Evolutionary conservation across 2,888 invertebrate species (phyloP), one percentile per base, ranked within the genome.

Genomic region (Hyposoter dolosus): DNA sequence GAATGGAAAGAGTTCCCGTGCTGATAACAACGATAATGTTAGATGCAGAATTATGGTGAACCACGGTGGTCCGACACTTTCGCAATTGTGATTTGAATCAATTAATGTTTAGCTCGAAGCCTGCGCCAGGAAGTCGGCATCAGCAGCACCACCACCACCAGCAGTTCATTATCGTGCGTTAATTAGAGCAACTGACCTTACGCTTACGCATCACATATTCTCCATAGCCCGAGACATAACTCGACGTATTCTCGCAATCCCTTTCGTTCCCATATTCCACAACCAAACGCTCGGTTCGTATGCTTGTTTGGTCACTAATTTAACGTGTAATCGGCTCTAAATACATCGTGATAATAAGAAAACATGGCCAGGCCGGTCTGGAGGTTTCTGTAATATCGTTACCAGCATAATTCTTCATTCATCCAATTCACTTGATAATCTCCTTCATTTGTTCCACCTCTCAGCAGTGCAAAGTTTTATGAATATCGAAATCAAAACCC

Each of bases 91-190:
- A 92, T 92, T 92, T 92, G 92, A 92, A 92, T 92, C 91, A 91
- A 92, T 92, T 92, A 93, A 91, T 91, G 90, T 89, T 88, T 90
- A 87, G 89, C 90, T 88, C 89, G 66, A 40, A 88, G 89, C 89
- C 50, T 23, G 23, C 47, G 32, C 28, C 69, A 19, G 60, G 69
- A 60, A 69, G 69, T 45, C 43, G 40, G 47, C 53, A 47, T 74
- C 74, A 60, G 40, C 56, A 40, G 12, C 28, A 56, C 15, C 45
- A 35, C 53, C 50, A 78, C 45, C 85, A 89, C 90, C 90, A 88
- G 90, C 87, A 91, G 91, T 93, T 93, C 92, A 93, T 93, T 92
- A 93, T 91, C 91, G 91, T 92, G 90, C 91, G 92, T 93, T 93
- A 93, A 93, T 93, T 93, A 93, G 91, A 91, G 89, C 91, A 87